Conservation (phyloP, 2,888 invertebrate genomes). For the Platycnemis pennipes region DNA sequence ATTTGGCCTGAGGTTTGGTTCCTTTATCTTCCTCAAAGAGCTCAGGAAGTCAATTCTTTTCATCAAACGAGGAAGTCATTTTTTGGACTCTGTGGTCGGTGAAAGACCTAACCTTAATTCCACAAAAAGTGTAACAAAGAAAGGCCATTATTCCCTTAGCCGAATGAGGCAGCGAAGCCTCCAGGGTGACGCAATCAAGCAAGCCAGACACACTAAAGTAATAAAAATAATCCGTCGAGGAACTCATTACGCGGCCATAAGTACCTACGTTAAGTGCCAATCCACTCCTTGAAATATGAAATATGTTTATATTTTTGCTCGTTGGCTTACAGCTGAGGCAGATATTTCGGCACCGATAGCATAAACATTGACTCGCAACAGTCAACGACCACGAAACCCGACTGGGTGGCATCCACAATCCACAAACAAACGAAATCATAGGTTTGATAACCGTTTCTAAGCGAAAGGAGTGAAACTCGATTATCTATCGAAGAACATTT, state of each 20-base stretch:
- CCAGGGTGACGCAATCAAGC: not conserved
- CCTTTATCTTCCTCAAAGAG: not conserved
- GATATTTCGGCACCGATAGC: not conserved
- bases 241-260: not conserved
- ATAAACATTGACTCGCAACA: not conserved
- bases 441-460: too few relatives aligned
- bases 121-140: not conserved
- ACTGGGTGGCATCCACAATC: too few relatives aligned
- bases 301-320: too few relatives aligned
- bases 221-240: not conserved
- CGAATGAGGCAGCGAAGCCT: not conserved
- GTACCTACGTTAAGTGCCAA: not conserved
- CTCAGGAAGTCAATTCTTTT: not conserved
- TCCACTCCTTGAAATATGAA: not conserved
- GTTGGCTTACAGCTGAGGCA: not conserved
- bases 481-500: too few relatives aligned
- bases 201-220: not conserved
- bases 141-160: not conserved
- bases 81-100: not conserved
- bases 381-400: too few relatives aligned
- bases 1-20: too few relatives aligned
- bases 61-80: not conserved
- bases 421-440: too few relatives aligned
- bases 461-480: too few relatives aligned
- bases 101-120: not conserved